These are phyloP conservation scores for Morus bassanus DNA, from an alignment of 2,797 vertebrate genomes.

Conservation along the genomic window DNA sequence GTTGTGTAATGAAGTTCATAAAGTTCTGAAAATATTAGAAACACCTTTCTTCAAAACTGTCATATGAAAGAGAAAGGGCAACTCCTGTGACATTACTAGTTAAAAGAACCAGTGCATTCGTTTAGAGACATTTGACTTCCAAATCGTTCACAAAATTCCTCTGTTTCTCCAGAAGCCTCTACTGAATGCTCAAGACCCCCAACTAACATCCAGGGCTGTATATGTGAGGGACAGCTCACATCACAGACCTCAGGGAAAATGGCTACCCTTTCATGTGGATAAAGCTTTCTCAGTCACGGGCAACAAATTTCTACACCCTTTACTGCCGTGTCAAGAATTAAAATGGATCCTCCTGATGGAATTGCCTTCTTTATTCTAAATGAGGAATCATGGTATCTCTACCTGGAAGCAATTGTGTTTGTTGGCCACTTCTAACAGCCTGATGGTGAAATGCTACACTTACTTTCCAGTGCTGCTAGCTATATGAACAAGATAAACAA, in stretches of 20 bases:
- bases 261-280: accelerated
- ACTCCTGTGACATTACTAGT: neutral
- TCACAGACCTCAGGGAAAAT: neutral
- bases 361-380: neutral
- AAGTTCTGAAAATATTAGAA: neutral
- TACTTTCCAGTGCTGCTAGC: neutral
- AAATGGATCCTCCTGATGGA: neutral
- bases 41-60: neutral
- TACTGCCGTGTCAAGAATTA: neutral
- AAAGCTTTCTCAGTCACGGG: neutral
- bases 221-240: neutral
- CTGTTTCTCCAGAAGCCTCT: neutral
- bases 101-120: neutral
- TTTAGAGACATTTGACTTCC: neutral
- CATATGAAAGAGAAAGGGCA: neutral
- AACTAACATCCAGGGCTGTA: neutral
- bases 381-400: neutral
- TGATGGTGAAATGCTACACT: neutral
- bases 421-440: neutral
- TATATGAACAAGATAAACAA: neutral
- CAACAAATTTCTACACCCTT: neutral
- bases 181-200: neutral
- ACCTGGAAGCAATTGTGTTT: neutral
- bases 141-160: neutral
- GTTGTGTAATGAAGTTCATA: neutral